Conservation (phyloP, 2,113 vertebrate genomes). For the Pedionomus torquatus region DNA sequence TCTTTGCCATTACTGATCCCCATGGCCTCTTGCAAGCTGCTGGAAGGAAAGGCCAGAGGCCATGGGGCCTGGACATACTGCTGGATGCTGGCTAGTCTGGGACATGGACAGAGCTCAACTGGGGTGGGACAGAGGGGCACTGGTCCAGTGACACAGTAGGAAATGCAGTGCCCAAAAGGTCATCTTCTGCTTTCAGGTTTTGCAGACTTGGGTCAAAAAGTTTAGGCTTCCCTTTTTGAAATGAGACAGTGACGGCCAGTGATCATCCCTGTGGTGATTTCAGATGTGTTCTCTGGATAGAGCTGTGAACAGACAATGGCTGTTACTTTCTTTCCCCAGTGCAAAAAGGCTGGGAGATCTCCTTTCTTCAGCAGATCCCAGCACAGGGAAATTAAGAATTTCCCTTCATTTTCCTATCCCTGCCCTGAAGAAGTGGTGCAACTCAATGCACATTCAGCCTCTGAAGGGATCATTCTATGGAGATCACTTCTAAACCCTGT, state of each 20-base stretch:
- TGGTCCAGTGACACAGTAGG: neutral
- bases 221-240: neutral
- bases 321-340: neutral
- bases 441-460: neutral
- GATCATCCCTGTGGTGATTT: neutral
- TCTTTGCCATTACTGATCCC: neutral
- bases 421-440: neutral
- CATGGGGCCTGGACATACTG: accelerated
- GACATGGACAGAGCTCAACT: neutral
- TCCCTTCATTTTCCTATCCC: neutral
- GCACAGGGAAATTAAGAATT: neutral
- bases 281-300: neutral
- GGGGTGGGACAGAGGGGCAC: neutral
- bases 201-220: neutral
- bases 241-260: neutral
- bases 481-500: neutral
- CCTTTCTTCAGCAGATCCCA: neutral
- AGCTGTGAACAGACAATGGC: neutral
- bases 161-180: neutral
- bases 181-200: neutral
- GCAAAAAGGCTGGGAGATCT: neutral
- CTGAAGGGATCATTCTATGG: neutral
- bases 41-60: neutral
- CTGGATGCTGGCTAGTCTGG: neutral
- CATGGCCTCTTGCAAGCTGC: neutral